Conservation (phyloP, 2,888 invertebrate genomes). For the Abrostola triplasia region DNA sequence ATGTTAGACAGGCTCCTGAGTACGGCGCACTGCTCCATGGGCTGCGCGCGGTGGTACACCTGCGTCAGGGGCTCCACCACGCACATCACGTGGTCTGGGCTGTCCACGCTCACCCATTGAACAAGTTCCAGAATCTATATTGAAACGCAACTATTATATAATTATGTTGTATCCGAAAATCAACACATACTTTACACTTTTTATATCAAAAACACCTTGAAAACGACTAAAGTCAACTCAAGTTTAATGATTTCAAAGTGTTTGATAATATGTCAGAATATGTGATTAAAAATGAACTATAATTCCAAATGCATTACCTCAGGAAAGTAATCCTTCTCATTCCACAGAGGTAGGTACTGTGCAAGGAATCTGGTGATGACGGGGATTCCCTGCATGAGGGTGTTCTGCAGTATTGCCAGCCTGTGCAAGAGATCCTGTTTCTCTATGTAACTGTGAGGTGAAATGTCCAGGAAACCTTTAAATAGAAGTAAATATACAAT, state of each 20-base stretch:
- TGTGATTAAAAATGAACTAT: no score
- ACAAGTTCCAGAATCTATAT: constrained; percentile 75
- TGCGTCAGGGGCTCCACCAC: constrained; percentile 68
- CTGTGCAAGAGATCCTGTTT: constrained; percentile 74
- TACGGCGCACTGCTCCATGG: constrained; percentile 77
- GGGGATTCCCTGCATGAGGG: constrained; percentile 78
- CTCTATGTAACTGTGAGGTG: constrained; percentile 74
- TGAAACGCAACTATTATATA: neutral
- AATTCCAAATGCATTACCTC: constrained; percentile 67
- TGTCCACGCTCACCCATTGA: constrained; percentile 78
- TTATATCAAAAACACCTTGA: no score
- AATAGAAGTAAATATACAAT: neutral
- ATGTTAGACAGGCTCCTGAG: constrained; percentile 71
- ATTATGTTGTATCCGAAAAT: no score
- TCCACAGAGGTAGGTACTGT: constrained; percentile 81
- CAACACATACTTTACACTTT: no score
- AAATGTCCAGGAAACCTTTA: constrained; percentile 77
- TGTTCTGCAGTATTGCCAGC: constrained; percentile 73
- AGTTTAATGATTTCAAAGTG: no score
- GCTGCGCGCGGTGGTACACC: constrained; percentile 71
- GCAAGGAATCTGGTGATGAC: constrained; percentile 79
- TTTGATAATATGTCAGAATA: no score
- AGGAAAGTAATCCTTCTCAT: constrained; percentile 77
- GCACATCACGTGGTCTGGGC: constrained; percentile 65
- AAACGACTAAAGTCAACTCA: no score